Evolutionary conservation across 2,888 invertebrate species (phyloP).

Genomic region (Acleris literana): DNA sequence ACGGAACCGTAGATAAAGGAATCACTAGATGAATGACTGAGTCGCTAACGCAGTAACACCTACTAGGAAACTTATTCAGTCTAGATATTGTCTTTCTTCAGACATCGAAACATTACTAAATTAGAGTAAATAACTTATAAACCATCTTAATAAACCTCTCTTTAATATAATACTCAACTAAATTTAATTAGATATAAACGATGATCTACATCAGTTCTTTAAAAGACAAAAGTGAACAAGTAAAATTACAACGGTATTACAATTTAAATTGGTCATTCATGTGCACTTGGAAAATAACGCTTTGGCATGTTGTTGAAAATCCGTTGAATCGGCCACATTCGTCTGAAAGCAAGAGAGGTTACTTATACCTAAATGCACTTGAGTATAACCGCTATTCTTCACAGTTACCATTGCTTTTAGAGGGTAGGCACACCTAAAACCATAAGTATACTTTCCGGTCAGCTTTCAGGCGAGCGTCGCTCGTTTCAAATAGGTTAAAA

Average conservation of each 20-base stretch:
- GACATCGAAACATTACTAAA: slow-evolving; percentile 73
- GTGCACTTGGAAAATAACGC: slow-evolving; percentile 48
- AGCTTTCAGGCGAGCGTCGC: too few relatives aligned
- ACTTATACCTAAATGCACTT: too few relatives aligned
- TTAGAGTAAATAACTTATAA: slow-evolving; percentile 38
- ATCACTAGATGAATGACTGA: slow-evolving; percentile 56
- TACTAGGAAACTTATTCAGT: slow-evolving; percentile 77
- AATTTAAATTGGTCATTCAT: slow-evolving; percentile 49
- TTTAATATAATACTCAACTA: slow-evolving; percentile 70
- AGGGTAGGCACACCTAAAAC: too few relatives aligned
- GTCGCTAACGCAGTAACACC: slow-evolving; percentile 51
- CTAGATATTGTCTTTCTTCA: slow-evolving; percentile 78
- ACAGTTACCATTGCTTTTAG: too few relatives aligned
- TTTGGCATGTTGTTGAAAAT: slow-evolving; percentile 58
- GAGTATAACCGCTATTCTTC: too few relatives aligned
- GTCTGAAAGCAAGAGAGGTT: neutral
- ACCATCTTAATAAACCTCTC: slow-evolving; percentile 39
- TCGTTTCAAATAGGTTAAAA: slow-evolving; percentile 9
- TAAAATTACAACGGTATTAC: slow-evolving; percentile 10
- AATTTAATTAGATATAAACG: slow-evolving; percentile 62
- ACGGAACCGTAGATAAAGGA: slow-evolving; percentile 59
- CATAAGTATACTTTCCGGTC: too few relatives aligned
- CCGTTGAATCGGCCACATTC: slow-evolving; percentile 38
- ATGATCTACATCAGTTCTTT: slow-evolving; percentile 65
- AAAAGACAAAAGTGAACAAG: slow-evolving; percentile 49